Percentiles rank a stretch among this genome's conserved stretches.
Evolutionary conservation across 2,113 vertebrate genomes (phyloP).

Genomic region (Poecile atricapillus): DNA sequence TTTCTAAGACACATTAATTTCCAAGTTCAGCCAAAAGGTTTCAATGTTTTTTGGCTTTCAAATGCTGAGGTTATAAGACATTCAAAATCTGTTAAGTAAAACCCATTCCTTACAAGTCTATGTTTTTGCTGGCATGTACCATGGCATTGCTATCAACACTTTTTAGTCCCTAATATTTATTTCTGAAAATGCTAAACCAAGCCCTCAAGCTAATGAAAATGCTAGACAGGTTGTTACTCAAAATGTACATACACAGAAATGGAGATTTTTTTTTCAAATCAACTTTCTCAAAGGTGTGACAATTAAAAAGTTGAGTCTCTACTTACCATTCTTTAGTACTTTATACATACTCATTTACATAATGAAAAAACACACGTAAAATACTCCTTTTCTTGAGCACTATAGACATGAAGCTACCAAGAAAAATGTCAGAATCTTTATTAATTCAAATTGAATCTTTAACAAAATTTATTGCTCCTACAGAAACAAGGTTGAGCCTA

Average conservation of each 20-base stretch:
- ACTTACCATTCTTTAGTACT: neutral
- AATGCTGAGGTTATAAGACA: neutral
- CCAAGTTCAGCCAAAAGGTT: neutral
- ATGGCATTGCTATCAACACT: neutral
- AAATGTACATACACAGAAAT: neutral
- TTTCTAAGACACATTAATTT: neutral
- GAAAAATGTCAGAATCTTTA: neutral
- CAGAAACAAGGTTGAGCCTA: neutral
- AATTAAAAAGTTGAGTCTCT: neutral
- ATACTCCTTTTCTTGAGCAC: neutral
- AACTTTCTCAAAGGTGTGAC: neutral
- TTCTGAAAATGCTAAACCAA: neutral
- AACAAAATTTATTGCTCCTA: neutral
- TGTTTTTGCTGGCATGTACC: neutral
- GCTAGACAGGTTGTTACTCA: neutral
- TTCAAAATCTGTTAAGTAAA: neutral
- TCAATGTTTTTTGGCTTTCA: neutral
- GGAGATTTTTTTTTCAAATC: neutral
- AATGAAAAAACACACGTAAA: neutral
- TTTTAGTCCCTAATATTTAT: neutral
- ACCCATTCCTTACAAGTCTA: neutral
- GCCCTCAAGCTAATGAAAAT: neutral
- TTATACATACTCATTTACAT: neutral
- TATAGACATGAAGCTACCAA: neutral
- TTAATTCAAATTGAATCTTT: neutral